Conservation (phyloP, 2,888 invertebrate species). For the Baronia brevicornis region DNA sequence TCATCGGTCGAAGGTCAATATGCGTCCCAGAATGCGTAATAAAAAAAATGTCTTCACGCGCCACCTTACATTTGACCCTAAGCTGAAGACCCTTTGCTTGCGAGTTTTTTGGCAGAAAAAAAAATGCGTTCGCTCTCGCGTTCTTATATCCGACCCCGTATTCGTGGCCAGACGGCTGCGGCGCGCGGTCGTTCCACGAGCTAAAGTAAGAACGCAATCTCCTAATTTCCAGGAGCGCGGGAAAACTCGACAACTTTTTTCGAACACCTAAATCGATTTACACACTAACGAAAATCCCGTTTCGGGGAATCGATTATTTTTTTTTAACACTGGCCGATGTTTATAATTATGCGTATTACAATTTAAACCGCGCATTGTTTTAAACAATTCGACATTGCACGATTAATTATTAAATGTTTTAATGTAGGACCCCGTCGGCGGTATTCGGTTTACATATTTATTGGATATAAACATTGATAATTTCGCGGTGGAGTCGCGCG, state of each 20-base stretch:
- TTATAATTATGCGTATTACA: conserved; percentile 62
- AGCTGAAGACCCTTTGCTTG: conserved; percentile 56
- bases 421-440: conserved; percentile 49
- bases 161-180: conserved; percentile 63
- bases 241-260: conserved; percentile 48
- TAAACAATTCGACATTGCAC: conserved; percentile 64
- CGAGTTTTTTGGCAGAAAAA: conserved; percentile 66
- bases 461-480: conserved; percentile 63
- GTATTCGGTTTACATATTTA: conserved; percentile 58
- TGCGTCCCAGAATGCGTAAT: conserved; percentile 12
- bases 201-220: conserved; percentile 32
- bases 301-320: conserved; percentile 38
- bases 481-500: conserved; percentile 63
- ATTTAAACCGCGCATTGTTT: conserved; percentile 63
- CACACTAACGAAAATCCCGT: conserved; percentile 27
- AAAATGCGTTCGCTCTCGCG: conserved; percentile 43
- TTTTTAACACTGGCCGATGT: conserved; percentile 50
- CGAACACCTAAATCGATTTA: conserved; percentile 23
- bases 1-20: conserved; percentile 15
- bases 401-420: conserved; percentile 34
- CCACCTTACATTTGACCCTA: conserved; percentile 65
- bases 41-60: conserved; percentile 21
- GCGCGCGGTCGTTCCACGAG: conserved; percentile 56
- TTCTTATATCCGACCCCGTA: conserved; percentile 43
- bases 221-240: conserved; percentile 57